These are phyloP conservation scores for Drosophila kambysellisi DNA, from an alignment of 2,888 invertebrate species.

Conservation along the genomic window DNA sequence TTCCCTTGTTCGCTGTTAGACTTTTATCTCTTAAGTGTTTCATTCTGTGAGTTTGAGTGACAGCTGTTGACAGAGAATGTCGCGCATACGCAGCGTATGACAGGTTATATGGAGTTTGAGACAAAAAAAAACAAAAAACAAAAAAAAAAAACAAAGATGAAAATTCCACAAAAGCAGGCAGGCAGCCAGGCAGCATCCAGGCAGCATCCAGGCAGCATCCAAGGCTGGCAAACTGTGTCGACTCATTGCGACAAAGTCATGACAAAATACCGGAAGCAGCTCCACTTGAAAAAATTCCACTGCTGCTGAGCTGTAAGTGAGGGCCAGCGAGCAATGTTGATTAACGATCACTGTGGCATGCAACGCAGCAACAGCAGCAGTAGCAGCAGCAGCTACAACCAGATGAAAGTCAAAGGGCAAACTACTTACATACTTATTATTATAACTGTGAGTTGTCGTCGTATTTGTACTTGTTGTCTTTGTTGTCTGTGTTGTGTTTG, in stretches of 20 bases:
- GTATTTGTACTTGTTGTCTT: constrained; percentile 20
- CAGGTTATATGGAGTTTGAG: constrained; percentile 21
- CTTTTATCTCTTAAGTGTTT: constrained; percentile 26
- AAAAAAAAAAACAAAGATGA: constrained; percentile 38
- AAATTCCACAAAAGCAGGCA: constrained; percentile 39
- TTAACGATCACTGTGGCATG: constrained; percentile 59
- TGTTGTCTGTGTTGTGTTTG: constrained; percentile 1
- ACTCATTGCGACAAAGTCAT: constrained; percentile 54
- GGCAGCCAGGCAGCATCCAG: constrained; percentile 3
- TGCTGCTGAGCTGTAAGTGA: constrained; percentile 14
- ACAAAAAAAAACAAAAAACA: constrained; percentile 12
- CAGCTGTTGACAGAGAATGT: constrained; percentile 49
- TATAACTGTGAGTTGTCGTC: constrained; percentile 43
- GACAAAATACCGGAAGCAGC: constrained; percentile 60
- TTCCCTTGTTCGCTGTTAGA: not conserved
- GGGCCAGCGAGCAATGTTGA: constrained; percentile 47
- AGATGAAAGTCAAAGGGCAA: constrained; percentile 39
- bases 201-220: constrained; percentile 1
- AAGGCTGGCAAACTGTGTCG: constrained; percentile 34
- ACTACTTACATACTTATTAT: constrained; percentile 48
- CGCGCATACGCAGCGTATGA: constrained; percentile 60
- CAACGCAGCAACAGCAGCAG: constrained; percentile 13
- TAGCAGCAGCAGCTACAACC: constrained; percentile 5
- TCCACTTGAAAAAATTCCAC: constrained; percentile 16
- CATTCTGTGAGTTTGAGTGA: constrained; percentile 36